These are phyloP conservation scores for Corvus cornix DNA, from an alignment of 2,113 vertebrate genomes.

Conservation along the genomic window DNA sequence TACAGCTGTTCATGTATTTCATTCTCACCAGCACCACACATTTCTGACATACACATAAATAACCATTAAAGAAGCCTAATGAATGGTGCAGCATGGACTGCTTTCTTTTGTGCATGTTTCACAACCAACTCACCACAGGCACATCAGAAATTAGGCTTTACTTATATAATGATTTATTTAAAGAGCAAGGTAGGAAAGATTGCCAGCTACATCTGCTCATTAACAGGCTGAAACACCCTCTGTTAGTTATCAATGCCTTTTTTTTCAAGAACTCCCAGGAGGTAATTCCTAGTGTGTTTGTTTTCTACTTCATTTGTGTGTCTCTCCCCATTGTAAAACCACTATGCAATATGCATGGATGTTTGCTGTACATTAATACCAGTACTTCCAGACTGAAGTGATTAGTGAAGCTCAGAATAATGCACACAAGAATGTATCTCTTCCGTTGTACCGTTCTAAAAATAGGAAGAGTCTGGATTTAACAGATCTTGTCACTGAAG, in stretches of 20 bases:
- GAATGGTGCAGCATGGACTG: conserved; percentile 17
- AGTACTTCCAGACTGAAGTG: neutral
- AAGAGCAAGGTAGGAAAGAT: conserved; percentile 32
- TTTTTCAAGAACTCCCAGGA: conserved; percentile 57
- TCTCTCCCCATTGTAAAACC: neutral
- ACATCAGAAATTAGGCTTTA: conserved; percentile 61
- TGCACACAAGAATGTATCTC: neutral
- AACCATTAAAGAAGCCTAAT: conserved; percentile 64
- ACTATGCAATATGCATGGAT: neutral
- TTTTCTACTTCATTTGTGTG: conserved; percentile 17
- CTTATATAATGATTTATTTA: conserved; percentile 58
- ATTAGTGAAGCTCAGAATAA: neutral
- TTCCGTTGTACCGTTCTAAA: neutral
- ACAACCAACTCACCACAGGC: conserved; percentile 12
- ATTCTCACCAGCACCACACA: neutral
- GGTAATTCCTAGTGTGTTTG: conserved; percentile 37
- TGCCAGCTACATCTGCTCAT: conserved; percentile 60
- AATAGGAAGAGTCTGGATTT: neutral
- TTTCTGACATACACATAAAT: conserved; percentile 33
- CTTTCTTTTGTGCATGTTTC: conserved; percentile 47
- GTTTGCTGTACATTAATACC: neutral
- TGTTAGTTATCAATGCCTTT: conserved; percentile 16
- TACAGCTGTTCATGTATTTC: conserved; percentile 1
- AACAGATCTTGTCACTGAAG: conserved; percentile 17
- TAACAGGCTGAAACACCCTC: conserved; percentile 64